Evolutionary conservation across 2,797 vertebrate species (phyloP).

Genomic region (Valencia hispanica): DNA sequence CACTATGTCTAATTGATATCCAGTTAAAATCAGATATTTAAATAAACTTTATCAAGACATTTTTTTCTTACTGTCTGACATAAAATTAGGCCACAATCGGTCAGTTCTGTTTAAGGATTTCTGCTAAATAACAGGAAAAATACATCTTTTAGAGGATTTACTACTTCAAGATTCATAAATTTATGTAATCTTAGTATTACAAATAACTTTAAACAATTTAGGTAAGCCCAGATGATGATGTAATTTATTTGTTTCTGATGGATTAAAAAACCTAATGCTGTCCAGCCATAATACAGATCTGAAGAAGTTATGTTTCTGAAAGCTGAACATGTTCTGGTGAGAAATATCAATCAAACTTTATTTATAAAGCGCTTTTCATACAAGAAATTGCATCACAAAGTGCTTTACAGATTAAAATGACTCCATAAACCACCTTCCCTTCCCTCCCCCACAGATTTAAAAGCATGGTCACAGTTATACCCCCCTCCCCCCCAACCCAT

Average conservation of each 20-base stretch:
- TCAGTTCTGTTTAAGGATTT: not conserved
- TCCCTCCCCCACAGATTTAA: too few relatives aligned
- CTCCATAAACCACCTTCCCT: too few relatives aligned
- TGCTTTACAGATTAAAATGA: too few relatives aligned
- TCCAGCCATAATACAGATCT: not conserved
- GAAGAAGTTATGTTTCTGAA: not conserved
- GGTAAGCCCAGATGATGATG: too few relatives aligned
- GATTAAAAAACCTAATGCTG: not conserved
- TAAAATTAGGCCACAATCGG: not conserved
- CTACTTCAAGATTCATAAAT: not conserved
- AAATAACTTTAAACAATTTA: too few relatives aligned
- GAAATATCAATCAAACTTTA: not conserved
- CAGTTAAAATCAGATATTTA: not conserved
- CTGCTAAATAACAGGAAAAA: not conserved
- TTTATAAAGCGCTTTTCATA: too few relatives aligned
- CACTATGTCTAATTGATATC: not conserved
- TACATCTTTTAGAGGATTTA: not conserved
- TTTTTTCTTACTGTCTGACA: not conserved
- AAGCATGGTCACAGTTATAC: too few relatives aligned
- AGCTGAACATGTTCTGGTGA: not conserved
- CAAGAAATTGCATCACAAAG: too few relatives aligned
- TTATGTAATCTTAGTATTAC: not conserved
- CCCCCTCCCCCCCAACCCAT: too few relatives aligned
- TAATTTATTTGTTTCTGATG: too few relatives aligned
- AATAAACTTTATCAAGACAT: not conserved